Percentiles rank a stretch among this genome's conserved stretches.
These are phyloP conservation scores for Drosophila subquinaria DNA, from an alignment of 2,888 invertebrate genomes.

Conservation along the genomic window DNA sequence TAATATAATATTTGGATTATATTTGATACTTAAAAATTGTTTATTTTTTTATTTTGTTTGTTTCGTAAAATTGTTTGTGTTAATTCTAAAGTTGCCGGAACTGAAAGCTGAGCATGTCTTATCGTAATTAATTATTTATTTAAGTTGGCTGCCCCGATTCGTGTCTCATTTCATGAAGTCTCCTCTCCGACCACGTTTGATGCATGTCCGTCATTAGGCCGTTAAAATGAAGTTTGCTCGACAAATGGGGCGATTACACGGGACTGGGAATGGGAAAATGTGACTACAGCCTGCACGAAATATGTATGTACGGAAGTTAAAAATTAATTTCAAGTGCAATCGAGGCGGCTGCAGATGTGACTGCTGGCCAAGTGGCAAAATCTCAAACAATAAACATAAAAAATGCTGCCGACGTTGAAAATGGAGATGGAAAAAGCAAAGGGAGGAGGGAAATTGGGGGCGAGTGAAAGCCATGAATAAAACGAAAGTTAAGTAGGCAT, in stretches of 20 bases:
- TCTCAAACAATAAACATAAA: conserved; percentile 77
- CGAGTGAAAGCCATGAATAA: conserved; percentile 67
- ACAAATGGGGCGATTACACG: conserved; percentile 47
- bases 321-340: conserved; percentile 76
- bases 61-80: conserved; percentile 12
- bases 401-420: conserved; percentile 47
- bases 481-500: conserved; percentile 61
- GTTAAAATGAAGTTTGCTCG: conserved; percentile 36
- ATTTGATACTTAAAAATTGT: conserved; percentile 3
- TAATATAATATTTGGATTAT: not conserved
- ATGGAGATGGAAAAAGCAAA: conserved; percentile 17
- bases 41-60: conserved; percentile 7
- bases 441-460: conserved; percentile 18
- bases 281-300: conserved; percentile 49
- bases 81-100: conserved; percentile 7
- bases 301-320: conserved; percentile 76
- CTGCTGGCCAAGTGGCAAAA: conserved; percentile 56
- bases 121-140: conserved; percentile 74
- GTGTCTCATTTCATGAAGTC: conserved; percentile 47
- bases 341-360: conserved; percentile 57
- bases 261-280: not conserved
- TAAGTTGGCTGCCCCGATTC: conserved; percentile 46
- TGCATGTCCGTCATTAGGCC: conserved; percentile 72
- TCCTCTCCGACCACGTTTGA: conserved; percentile 64
- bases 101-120: conserved; percentile 52